Conservation (phyloP, 2,797 vertebrate genomes). For the Pseudocheirus occidentalis region DNA sequence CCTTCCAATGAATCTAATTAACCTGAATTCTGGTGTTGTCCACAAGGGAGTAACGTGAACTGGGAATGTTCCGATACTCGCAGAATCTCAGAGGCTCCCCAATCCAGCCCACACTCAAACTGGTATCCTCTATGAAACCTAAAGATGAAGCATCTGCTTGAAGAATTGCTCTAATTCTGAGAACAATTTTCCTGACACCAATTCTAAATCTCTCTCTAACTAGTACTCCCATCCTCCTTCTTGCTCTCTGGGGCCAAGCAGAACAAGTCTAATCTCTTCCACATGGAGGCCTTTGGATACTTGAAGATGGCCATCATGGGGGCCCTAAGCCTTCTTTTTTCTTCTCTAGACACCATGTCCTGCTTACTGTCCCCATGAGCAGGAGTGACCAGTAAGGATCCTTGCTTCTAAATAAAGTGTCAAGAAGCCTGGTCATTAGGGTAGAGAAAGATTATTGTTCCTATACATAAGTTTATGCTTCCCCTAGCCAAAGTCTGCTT, state of each 20-base stretch:
- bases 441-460: background rate
- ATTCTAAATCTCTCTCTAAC: background rate
- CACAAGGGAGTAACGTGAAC: conserved; percentile 24
- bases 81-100: background rate
- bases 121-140: background rate
- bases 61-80: background rate
- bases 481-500: background rate
- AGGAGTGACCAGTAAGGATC: background rate
- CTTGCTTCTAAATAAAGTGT: background rate
- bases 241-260: background rate
- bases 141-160: background rate
- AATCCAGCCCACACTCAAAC: background rate
- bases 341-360: background rate
- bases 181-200: background rate
- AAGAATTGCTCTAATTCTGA: background rate
- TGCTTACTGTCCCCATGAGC: background rate
- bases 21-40: background rate
- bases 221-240: background rate
- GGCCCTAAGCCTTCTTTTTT: background rate
- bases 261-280: background rate
- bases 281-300: background rate
- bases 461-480: background rate
- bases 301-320: background rate
- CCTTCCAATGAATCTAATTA: background rate
- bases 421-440: background rate